A percentile compares a stretch with the other conserved stretches of the same genome.
phyloP scores from a whole-genome alignment of 2,113 vertebrate species.

The Parotia lawesii region DNA sequence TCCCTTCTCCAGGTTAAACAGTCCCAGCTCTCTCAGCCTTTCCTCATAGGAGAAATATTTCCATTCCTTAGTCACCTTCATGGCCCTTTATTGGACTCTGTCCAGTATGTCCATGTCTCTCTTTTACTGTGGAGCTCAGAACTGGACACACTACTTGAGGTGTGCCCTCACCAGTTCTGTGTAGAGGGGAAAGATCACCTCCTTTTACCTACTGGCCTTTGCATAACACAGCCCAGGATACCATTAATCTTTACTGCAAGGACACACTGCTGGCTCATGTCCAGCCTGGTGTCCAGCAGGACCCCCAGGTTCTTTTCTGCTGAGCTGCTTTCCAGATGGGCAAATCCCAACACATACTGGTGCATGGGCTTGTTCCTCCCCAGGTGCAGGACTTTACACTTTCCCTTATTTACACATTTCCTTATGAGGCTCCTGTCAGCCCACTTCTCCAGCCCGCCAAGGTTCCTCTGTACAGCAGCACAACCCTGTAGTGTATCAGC shows the following conservation, averaged over 20 bases:
- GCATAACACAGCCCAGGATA: background rate
- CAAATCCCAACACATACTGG: background rate
- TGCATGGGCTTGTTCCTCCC: background rate
- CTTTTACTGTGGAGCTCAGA: background rate
- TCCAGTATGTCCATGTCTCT: background rate
- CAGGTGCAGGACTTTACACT: background rate
- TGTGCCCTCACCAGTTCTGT: background rate
- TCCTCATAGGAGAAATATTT: background rate
- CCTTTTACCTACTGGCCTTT: background rate
- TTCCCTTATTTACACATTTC: background rate
- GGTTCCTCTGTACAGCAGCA: background rate
- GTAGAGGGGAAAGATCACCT: background rate
- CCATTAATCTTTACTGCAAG: background rate
- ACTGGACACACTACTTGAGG: background rate
- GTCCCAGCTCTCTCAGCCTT: background rate
- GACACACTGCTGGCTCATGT: background rate
- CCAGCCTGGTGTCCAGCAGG: background rate
- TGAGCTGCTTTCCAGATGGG: background rate
- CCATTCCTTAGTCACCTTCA: background rate
- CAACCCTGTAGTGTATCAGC: background rate
- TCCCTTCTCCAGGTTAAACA: background rate
- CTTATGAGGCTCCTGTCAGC: background rate
- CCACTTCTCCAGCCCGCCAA: background rate
- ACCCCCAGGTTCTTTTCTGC: background rate
- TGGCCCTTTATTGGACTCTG: background rate